These are phyloP conservation scores for Arizona elegans DNA, from an alignment of 2,113 vertebrate species.

Conservation along the genomic window DNA sequence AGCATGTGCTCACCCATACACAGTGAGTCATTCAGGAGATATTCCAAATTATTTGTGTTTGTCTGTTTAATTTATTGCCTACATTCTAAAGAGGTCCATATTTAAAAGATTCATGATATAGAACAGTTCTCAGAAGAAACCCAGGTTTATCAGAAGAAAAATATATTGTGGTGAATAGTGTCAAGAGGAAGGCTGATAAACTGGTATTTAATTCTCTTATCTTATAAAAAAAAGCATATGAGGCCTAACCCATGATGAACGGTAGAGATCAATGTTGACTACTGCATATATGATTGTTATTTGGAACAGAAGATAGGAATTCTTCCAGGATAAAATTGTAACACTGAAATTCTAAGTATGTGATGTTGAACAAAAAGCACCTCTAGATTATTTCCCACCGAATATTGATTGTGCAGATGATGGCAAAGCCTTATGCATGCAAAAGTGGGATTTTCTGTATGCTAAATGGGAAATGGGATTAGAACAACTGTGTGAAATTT, in stretches of 20 bases:
- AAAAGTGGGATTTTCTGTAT: not conserved
- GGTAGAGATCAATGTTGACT: not conserved
- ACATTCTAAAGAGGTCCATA: not conserved
- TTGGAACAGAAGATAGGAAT: not conserved
- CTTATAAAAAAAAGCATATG: not conserved
- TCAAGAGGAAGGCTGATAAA: not conserved
- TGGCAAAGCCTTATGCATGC: not conserved
- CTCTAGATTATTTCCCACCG: not conserved
- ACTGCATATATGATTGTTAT: not conserved
- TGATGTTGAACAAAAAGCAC: not conserved
- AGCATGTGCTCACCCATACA: constrained; percentile 93
- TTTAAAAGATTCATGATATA: not conserved
- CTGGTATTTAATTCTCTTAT: not conserved
- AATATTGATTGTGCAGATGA: not conserved
- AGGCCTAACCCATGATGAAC: not conserved
- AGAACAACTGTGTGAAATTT: not conserved
- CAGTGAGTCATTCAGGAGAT: constrained; percentile 74
- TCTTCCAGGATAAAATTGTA: not conserved
- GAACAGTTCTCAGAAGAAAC: not conserved
- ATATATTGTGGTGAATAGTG: not conserved
- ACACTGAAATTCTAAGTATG: not conserved
- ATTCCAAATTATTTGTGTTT: not conserved
- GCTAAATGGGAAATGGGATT: not conserved
- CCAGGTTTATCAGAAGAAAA: not conserved
- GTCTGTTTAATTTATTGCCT: not conserved